Percentiles rank a stretch among this genome's conserved stretches.
Conservation (phyloP, 2,888 invertebrate genomes). For the Amphimallon solstitiale region DNA sequence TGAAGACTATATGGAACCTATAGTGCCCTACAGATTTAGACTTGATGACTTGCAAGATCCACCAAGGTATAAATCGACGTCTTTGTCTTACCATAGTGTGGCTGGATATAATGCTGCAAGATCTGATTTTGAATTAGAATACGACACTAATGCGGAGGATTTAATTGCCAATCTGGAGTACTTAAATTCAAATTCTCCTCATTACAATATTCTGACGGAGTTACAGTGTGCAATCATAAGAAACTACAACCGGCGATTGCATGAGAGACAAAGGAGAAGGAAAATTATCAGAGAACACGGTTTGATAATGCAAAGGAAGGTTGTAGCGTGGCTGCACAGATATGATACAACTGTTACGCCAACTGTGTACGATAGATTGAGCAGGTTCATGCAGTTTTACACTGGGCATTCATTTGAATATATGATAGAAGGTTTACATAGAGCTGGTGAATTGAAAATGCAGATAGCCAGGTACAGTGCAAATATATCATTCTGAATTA, state of each 20-base stretch:
- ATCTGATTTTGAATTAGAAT: conserved; percentile 87
- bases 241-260: conserved; percentile 80
- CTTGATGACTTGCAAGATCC: conserved; percentile 77
- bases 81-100: conserved; percentile 69
- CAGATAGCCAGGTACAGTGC: conserved; percentile 65
- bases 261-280: conserved; percentile 78
- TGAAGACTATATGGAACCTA: conserved; percentile 69
- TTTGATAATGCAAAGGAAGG: conserved; percentile 78
- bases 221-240: conserved; percentile 76
- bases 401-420: conserved; percentile 78
- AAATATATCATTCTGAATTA: background rate
- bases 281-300: conserved; percentile 81
- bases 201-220: conserved; percentile 68
- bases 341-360: conserved; percentile 74
- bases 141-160: conserved; percentile 83
- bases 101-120: conserved; percentile 88
- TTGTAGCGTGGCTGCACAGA: conserved; percentile 74
- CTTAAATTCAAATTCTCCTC: conserved; percentile 64
- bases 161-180: conserved; percentile 65
- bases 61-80: conserved; percentile 69
- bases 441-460: conserved; percentile 75
- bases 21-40: conserved; percentile 72
- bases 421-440: conserved; percentile 79
- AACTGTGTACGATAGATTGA: conserved; percentile 68
- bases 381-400: conserved; percentile 81